A percentile compares a stretch with the other conserved stretches of the same genome.
These are phyloP conservation scores for Apotomis betuletana DNA, from an alignment of 2,888 invertebrate species.

Conservation along the genomic window DNA sequence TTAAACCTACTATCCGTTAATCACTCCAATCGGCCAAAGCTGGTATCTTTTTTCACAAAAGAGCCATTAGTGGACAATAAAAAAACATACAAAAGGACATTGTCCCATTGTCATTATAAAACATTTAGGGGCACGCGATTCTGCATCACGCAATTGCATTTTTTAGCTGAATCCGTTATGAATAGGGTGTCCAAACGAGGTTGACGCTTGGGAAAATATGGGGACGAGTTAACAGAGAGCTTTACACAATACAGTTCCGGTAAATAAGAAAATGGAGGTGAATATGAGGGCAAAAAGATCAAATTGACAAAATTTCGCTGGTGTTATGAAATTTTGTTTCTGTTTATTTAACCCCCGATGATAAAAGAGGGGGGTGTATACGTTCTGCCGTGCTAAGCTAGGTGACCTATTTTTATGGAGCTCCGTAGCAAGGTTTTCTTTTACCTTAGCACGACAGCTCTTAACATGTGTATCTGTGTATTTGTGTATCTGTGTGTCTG, in stretches of 20 bases:
- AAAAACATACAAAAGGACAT: slow-evolving; percentile 43
- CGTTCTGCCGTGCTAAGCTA: too few relatives aligned
- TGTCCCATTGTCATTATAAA: slow-evolving; percentile 56
- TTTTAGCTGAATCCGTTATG: slow-evolving; percentile 30
- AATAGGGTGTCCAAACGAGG: neutral
- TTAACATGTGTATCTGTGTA: too few relatives aligned
- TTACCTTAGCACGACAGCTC: too few relatives aligned
- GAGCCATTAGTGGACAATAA: slow-evolving; percentile 38
- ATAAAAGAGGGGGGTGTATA: too few relatives aligned
- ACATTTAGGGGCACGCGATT: slow-evolving; percentile 56
- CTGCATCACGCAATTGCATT: slow-evolving; percentile 41
- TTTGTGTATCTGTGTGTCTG: too few relatives aligned
- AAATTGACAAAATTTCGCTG: neutral
- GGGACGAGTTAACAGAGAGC: neutral
- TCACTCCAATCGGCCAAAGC: slow-evolving; percentile 33
- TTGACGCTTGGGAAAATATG: neutral
- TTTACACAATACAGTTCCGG: neutral
- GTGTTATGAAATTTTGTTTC: too few relatives aligned
- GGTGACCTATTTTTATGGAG: too few relatives aligned
- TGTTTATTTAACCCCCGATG: too few relatives aligned
- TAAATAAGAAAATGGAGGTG: neutral
- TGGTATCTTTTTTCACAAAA: slow-evolving; percentile 34
- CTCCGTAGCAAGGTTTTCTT: too few relatives aligned
- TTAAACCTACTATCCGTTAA: slow-evolving; percentile 20
- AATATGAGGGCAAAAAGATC: neutral